Evolutionary conservation across 2,113 vertebrate species (phyloP), one percentile per base, ranked within the genome.

Genomic region (Cynopterus brachyotis): DNA sequence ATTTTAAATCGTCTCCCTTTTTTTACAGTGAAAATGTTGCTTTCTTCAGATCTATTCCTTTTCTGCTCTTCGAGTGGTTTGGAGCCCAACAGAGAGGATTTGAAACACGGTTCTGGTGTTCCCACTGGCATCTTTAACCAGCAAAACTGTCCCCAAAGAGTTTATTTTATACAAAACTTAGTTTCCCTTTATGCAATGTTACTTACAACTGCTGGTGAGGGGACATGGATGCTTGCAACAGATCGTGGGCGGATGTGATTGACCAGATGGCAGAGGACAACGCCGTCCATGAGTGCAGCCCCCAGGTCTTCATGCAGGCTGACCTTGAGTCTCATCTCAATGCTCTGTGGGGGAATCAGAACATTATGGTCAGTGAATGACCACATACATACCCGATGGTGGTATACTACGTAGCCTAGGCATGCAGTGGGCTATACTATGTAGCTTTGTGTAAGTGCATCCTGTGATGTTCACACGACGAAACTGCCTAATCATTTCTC

Each of bases 181-280:
- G 2, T 45, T 60, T 82, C 24, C n/a, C 55, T 86, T 45, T 75
- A 69, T 57, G 70, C 2, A 28, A 13, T n/a, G 22, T 50, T 84
- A 98, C 99, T 92, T 98, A 99, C 99, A 96, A 99, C 99, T 16
- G 99, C 99, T 40, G 99, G 99, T 8, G 99, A 99, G 60, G 99
- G 99, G 30, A 99, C 99, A 0, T 99, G 99, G 97, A 99, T 99
- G 96, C 99, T 99, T 69, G 97, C 99, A 0, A 99, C 99, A 0
- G 99, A 99, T 0, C 99, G 99, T 0, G 99, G 99, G 60, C 98
- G 99, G 80, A 99, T 99, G 8, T 99, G 99, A 97, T 99, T 99
- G 80, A 99, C 99, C 97, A 99, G 98, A 79, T 99, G 99, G 97
- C 99, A 99, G 91, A 99, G 99, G 78, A 99, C 99, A 0, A 99